phyloP scores from a whole-genome alignment of 2,113 vertebrate genomes.

The Alexandromys fortis region DNA sequence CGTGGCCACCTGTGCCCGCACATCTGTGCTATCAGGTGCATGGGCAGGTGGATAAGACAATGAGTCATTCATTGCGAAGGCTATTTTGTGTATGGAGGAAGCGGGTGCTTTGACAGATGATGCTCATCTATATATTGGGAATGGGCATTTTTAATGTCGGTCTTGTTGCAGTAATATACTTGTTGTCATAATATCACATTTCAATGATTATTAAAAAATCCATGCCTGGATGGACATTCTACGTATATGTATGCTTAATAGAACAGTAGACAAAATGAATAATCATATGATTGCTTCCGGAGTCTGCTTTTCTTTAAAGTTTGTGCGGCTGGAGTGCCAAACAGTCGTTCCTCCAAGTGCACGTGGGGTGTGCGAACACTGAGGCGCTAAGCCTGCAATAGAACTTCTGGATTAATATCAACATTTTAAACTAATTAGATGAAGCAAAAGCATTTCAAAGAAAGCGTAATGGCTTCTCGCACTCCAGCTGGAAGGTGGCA shows the following conservation, averaged over 20 bases:
- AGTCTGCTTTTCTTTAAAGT: constrained; percentile 16
- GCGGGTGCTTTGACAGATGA: constrained; percentile 4
- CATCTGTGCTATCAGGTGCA: not conserved
- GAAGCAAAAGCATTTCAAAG: constrained; percentile 61
- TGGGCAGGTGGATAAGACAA: not conserved
- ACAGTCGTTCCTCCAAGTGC: not conserved
- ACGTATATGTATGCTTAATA: not conserved
- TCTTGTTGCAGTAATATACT: not conserved
- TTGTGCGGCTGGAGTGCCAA: not conserved
- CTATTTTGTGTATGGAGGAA: not conserved
- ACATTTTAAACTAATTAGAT: constrained; percentile 70
- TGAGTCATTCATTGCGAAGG: not conserved
- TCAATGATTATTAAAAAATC: constrained; percentile 53
- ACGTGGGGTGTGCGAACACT: not conserved
- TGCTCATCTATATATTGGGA: not conserved
- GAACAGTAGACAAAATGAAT: not conserved
- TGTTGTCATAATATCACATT: not conserved
- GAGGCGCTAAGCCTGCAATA: not conserved
- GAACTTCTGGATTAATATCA: constrained; percentile 63
- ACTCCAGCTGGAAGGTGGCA: constrained; percentile 49
- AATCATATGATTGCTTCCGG: not conserved
- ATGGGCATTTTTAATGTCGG: not conserved
- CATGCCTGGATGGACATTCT: constrained; percentile 43
- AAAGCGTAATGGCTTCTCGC: constrained; percentile 44
- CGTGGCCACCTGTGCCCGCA: not conserved